These are phyloP conservation scores for Ephestia elutella DNA, from an alignment of 1,140 invertebrate genomes.

Conservation along the genomic window DNA sequence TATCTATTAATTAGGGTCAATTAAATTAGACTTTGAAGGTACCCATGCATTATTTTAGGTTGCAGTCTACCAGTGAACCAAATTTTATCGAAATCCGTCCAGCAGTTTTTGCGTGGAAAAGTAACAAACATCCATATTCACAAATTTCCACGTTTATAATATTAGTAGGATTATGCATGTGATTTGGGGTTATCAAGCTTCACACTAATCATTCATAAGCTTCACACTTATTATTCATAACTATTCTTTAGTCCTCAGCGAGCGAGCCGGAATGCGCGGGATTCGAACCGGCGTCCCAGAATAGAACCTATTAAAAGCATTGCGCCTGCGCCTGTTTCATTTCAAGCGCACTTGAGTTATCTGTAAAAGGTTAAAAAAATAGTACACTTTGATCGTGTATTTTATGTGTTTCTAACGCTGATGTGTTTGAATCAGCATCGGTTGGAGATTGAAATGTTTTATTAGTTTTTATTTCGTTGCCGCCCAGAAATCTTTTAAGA, in stretches of 20 bases:
- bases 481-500: too few species aligned
- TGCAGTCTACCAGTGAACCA: too few species aligned
- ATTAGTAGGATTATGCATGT: not conserved
- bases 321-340: constrained; percentile 2
- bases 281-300: constrained; percentile 6
- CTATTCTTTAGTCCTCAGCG: not conserved
- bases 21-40: too few species aligned
- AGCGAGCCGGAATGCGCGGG: not conserved
- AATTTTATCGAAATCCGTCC: too few species aligned
- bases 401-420: not conserved
- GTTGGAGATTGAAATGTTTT: not conserved
- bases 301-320: constrained; percentile 8
- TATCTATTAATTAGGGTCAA: too few species aligned
- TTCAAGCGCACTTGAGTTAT: not conserved
- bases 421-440: not conserved
- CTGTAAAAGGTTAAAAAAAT: constrained; percentile 4
- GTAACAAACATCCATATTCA: too few species aligned
- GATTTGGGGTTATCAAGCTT: not conserved
- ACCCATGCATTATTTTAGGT: too few species aligned
- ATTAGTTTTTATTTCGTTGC: too few species aligned
- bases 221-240: too few species aligned
- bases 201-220: not conserved
- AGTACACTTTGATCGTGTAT: not conserved
- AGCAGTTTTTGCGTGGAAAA: too few species aligned
- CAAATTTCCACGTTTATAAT: too few species aligned